These are phyloP conservation scores for Crambe crambe DNA, from an alignment of 37 sponge, comb jelly and placozoan genomes.

Conservation along the genomic window DNA sequence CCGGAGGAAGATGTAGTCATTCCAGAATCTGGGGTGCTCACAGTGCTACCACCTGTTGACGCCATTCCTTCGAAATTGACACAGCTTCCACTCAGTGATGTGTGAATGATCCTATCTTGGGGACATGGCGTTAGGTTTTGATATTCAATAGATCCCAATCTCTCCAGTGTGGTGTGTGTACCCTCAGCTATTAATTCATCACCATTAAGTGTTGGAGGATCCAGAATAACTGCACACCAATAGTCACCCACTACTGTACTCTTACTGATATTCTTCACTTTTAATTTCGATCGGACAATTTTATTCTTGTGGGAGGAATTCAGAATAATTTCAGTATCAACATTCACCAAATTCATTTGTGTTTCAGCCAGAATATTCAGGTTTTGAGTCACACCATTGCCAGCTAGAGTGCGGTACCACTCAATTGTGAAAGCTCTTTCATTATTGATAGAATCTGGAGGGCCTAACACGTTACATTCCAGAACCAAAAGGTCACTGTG, in stretches of 20 bases:
- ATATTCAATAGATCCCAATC: not conserved
- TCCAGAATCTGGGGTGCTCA: too few species aligned
- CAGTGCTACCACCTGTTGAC: too few species aligned
- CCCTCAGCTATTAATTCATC: too few species aligned
- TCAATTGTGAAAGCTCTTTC: not conserved
- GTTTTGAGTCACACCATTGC: not conserved
- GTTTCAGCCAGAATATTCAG: not conserved
- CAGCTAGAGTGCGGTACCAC: not conserved
- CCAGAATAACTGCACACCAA: not conserved
- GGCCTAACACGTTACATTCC: constrained; percentile 1
- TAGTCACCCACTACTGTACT: not conserved
- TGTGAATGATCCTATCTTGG: not conserved
- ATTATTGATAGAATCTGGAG: not conserved
- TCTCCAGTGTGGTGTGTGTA: too few species aligned
- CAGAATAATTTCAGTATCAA: not conserved
- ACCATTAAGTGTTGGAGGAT: too few species aligned
- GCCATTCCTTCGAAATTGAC: too few species aligned
- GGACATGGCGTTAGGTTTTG: not conserved
- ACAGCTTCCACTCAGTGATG: not conserved
- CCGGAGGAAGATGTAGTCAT: too few species aligned
- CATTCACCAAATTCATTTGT: not conserved
- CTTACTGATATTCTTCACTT: not conserved
- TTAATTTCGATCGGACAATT: not conserved
- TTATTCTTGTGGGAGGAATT: not conserved
- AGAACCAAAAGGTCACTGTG: not conserved